phyloP scores from a whole-genome alignment of 2,888 invertebrate species.

The Drosophila prostipennis region DNA sequence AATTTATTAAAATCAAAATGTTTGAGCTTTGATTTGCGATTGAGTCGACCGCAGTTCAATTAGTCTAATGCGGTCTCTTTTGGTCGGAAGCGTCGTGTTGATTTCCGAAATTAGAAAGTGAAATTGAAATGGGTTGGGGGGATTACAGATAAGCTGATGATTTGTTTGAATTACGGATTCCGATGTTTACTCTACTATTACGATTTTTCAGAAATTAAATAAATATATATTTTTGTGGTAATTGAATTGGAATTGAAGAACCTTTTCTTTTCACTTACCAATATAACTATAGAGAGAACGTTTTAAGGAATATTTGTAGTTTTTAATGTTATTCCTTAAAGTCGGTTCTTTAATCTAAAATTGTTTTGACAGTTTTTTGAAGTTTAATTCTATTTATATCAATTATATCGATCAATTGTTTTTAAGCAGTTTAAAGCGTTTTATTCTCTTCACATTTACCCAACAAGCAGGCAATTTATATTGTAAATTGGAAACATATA shows the following conservation, averaged over 20 bases:
- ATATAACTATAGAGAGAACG: no score
- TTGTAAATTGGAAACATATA: conserved; percentile 15
- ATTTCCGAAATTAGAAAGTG: conserved; percentile 23
- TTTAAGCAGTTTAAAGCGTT: background rate
- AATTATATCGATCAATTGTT: no score
- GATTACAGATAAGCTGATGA: conserved; percentile 2
- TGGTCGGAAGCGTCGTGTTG: conserved; percentile 13
- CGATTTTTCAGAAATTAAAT: background rate
- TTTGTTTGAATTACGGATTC: background rate
- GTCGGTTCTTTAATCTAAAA: no score
- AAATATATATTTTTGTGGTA: background rate
- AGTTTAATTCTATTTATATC: no score
- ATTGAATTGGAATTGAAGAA: background rate
- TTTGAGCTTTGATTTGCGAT: conserved; percentile 60
- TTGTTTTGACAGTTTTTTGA: no score
- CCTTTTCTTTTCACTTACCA: no score
- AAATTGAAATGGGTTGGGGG: background rate
- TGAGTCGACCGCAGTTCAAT: conserved; percentile 53
- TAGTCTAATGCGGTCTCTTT: conserved; percentile 45
- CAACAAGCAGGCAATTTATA: background rate
- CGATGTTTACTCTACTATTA: background rate
- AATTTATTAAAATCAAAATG: conserved; percentile 56
- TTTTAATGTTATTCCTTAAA: no score
- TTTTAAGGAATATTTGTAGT: background rate
- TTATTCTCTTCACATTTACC: background rate